phyloP scores from a whole-genome alignment of 2,888 invertebrate genomes.

The Patella caerulea region DNA sequence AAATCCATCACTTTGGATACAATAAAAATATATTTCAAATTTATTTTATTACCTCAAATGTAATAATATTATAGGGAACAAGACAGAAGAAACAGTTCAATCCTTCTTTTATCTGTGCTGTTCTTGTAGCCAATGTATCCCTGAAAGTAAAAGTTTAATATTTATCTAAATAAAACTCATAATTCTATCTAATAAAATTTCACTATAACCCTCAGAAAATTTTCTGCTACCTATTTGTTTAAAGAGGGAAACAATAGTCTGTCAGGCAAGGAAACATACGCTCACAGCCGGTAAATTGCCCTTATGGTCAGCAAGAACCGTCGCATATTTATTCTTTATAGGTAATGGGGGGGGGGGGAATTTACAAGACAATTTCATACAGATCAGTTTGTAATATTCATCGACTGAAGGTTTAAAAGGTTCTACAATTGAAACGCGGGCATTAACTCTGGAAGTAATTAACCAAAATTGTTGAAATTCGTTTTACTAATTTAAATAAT shows the following conservation, averaged over 20 bases:
- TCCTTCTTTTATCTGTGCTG: constrained; percentile 94
- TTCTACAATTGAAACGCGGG: no score
- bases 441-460: no score
- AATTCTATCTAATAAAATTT: neutral
- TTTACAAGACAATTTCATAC: no score
- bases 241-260: neutral
- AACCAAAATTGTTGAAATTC: no score
- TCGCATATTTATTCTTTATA: no score
- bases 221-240: neutral
- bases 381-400: no score
- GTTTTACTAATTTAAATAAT: no score
- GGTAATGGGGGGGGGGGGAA: no score
- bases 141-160: constrained; percentile 46
- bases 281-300: neutral
- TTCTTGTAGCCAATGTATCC: constrained; percentile 74
- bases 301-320: no score
- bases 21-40: no score
- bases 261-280: neutral
- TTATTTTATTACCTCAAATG: constrained; percentile 80
- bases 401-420: no score
- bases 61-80: constrained; percentile 97
- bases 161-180: neutral
- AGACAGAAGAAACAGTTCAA: constrained; percentile 93
- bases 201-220: neutral
- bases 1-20: no score